Conservation (phyloP, 2,888 invertebrate genomes). For the Ecliptopera silaceata region DNA sequence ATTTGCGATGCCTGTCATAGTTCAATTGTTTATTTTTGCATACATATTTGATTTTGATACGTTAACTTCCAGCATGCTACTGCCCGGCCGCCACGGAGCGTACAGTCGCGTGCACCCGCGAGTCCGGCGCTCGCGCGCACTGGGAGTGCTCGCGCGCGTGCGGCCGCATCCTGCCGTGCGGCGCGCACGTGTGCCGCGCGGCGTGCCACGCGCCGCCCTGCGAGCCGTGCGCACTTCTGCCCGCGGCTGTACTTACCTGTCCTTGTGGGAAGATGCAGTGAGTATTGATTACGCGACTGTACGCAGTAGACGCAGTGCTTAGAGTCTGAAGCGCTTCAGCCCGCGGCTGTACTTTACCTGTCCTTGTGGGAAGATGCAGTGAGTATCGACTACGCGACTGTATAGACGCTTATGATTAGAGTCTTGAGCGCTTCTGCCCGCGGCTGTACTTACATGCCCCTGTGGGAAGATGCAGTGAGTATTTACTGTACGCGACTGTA, state of each 20-base stretch:
- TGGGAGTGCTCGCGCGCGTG: slow-evolving; percentile 89
- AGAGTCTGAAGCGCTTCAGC: slow-evolving; percentile 80
- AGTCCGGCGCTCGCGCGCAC: slow-evolving; percentile 34
- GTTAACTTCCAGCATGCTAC: slow-evolving; percentile 67
- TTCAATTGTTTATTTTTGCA: no score
- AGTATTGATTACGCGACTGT: slow-evolving; percentile 49
- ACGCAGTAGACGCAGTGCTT: slow-evolving; percentile 85
- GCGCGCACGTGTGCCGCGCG: slow-evolving; percentile 93
- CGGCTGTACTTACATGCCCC: slow-evolving; percentile 59
- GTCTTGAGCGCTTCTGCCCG: slow-evolving; percentile 81
- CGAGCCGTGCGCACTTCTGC: slow-evolving; percentile 80
- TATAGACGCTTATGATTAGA: slow-evolving; percentile 85
- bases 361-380: slow-evolving; percentile 70
- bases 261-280: slow-evolving; percentile 69
- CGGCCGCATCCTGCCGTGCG: slow-evolving; percentile 92
- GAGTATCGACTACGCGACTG: slow-evolving; percentile 49
- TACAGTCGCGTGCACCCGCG: slow-evolving; percentile 55
- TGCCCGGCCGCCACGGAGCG: slow-evolving; percentile 59
- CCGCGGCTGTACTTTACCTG: slow-evolving; percentile 56
- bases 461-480: slow-evolving; percentile 65
- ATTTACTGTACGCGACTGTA: no score
- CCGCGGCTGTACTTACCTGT: slow-evolving; percentile 55
- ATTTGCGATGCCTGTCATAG: no score
- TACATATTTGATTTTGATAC: no score
- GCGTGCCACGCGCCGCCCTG: slow-evolving; percentile 94